Conservation (phyloP, 2,888 invertebrate species). For the Linnaemya tessellans region DNA sequence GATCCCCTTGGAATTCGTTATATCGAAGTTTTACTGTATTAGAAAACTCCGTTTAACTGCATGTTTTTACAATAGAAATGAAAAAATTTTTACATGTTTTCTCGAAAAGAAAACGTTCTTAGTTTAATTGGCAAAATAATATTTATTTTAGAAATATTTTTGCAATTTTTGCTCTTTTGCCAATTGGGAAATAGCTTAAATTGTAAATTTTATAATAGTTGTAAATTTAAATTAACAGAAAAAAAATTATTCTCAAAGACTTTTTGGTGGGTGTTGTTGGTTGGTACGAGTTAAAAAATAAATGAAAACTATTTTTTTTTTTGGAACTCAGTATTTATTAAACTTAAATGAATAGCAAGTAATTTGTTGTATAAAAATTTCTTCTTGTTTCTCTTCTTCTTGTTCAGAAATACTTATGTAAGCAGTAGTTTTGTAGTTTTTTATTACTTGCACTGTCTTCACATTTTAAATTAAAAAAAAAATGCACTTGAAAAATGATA, state of each 20-base stretch:
- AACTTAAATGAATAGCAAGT: constrained; percentile 70
- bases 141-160: no score
- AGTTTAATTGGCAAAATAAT: no score
- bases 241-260: constrained; percentile 51
- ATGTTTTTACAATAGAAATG: no score
- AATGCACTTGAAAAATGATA: constrained; percentile 70
- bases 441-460: constrained; percentile 7
- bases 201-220: constrained; percentile 49
- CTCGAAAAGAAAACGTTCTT: no score
- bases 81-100: no score
- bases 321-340: constrained; percentile 65
- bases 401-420: not conserved
- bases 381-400: not conserved
- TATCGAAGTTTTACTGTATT: no score
- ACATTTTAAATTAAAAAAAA: constrained; percentile 20
- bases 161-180: not conserved
- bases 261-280: constrained; percentile 41
- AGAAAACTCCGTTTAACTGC: no score
- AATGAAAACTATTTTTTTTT: constrained; percentile 22
- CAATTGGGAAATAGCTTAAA: constrained; percentile 26
- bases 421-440: constrained; percentile 11
- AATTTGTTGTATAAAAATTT: constrained; percentile 53
- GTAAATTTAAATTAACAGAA: constrained; percentile 42
- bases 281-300: not conserved
- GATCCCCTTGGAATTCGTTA: no score